Evolutionary conservation across 2,888 invertebrate species (phyloP).

Genomic region (Amblyjoppa fuscipennis): DNA sequence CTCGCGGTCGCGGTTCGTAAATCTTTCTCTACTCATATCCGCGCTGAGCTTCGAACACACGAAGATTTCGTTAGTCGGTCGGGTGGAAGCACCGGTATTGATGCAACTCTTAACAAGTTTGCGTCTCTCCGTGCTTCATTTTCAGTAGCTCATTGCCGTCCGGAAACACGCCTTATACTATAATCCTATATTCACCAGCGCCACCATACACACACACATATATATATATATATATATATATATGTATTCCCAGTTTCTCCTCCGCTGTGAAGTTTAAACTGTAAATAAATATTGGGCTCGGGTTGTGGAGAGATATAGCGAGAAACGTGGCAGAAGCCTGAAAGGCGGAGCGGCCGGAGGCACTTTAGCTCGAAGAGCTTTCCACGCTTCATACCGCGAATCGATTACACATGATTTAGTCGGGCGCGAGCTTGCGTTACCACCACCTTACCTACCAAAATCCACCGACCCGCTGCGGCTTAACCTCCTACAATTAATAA

Average conservation of each 20-base stretch:
- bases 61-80: background rate
- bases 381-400: conserved; percentile 70
- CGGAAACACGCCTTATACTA: background rate
- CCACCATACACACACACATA: background rate
- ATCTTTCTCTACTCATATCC: conserved; percentile 1
- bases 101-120: background rate
- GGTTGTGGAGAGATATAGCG: background rate
- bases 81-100: background rate
- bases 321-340: conserved; percentile 43
- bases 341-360: conserved; percentile 39
- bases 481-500: conserved; percentile 30
- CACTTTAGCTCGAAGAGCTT: conserved; percentile 50
- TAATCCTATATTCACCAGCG: background rate
- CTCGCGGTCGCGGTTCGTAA: background rate
- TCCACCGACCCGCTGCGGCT: conserved; percentile 26
- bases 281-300: conserved; percentile 68
- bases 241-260: conserved; percentile 10
- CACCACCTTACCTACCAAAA: conserved; percentile 58
- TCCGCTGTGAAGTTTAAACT: conserved; percentile 60
- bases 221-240: background rate
- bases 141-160: conserved; percentile 13
- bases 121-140: conserved; percentile 1
- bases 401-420: conserved; percentile 75
- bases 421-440: conserved; percentile 29
- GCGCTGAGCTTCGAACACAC: conserved; percentile 1